Conservation (phyloP, 2,113 vertebrate genomes). For the Siphamia tubifer region DNA sequence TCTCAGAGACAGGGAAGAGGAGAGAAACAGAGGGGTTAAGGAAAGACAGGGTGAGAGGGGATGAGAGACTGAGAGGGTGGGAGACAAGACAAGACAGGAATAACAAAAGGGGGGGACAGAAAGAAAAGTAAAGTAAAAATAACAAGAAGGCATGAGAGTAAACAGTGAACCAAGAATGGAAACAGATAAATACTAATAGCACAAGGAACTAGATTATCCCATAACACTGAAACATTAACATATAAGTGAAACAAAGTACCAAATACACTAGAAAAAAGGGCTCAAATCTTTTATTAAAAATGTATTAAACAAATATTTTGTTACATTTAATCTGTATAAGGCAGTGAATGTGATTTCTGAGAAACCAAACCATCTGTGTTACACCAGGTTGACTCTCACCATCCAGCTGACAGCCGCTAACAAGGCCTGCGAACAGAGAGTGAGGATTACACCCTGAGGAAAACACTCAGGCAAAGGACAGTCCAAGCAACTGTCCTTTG, state of each 20-base stretch:
- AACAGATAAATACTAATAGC: background rate
- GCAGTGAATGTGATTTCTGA: constrained; percentile 10
- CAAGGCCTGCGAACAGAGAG: constrained; percentile 27
- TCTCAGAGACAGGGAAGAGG: constrained; percentile 68
- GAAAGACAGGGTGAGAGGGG: constrained; percentile 51
- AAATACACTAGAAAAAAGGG: background rate
- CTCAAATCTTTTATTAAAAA: too few species aligned
- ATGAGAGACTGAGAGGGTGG: constrained; percentile 37
- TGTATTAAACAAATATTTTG: constrained; percentile 28
- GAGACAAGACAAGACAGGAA: constrained; percentile 31
- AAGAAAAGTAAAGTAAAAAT: constrained; percentile 47
- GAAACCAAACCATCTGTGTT: constrained; percentile 50
- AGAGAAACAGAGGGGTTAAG: constrained; percentile 61
- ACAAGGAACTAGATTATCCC: background rate
- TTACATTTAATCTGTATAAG: constrained; percentile 40
- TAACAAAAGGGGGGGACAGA: constrained; percentile 26
- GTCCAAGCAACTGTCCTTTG: constrained; percentile 6
- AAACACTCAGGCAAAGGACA: constrained; percentile 23
- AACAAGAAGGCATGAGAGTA: constrained; percentile 11
- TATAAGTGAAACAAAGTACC: background rate
- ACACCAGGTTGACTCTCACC: constrained; percentile 47
- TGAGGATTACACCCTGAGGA: constrained; percentile 46
- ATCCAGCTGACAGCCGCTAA: constrained; percentile 43
- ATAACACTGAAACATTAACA: background rate
- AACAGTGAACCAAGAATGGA: background rate